Evolutionary conservation across 2,888 invertebrate genomes (phyloP).

Genomic region (Bibio marci): DNA sequence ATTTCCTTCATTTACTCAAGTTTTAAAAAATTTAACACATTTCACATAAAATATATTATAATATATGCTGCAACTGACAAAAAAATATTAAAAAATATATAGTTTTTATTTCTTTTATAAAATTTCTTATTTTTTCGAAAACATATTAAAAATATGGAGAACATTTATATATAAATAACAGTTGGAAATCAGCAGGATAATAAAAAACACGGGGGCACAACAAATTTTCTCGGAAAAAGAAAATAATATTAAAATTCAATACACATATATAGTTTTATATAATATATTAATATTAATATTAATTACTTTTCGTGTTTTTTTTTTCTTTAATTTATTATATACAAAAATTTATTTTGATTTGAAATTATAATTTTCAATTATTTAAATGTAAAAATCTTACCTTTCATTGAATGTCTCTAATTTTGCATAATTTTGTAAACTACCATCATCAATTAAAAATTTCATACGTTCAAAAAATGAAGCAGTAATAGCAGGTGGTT

Average conservation of each 20-base stretch:
- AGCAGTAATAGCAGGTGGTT: slow-evolving; percentile 91
- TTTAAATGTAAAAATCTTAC: slow-evolving; percentile 37
- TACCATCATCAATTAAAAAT: slow-evolving; percentile 95
- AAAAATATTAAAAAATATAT: no score
- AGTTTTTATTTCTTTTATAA: no score
- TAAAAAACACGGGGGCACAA: slow-evolving; percentile 64
- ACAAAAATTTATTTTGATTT: slow-evolving; percentile 6
- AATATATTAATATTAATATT: neutral
- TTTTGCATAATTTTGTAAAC: slow-evolving; percentile 93
- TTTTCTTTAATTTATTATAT: neutral
- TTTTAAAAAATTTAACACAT: no score
- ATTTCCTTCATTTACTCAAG: no score
- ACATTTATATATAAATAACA: slow-evolving; percentile 8
- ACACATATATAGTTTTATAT: neutral
- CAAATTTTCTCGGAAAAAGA: slow-evolving; percentile 38
- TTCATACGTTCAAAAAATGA: slow-evolving; percentile 98
- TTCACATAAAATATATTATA: no score
- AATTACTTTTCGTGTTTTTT: neutral
- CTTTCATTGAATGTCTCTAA: slow-evolving; percentile 94
- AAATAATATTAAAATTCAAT: slow-evolving; percentile 13
- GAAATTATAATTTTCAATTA: slow-evolving; percentile 8
- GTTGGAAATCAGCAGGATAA: slow-evolving; percentile 24
- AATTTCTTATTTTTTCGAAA: no score
- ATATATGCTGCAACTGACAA: no score
- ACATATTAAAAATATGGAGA: slow-evolving; percentile 7